These are phyloP conservation scores for Andrena cerasifolii DNA, from an alignment of 1,140 invertebrate genomes.

Conservation along the genomic window DNA sequence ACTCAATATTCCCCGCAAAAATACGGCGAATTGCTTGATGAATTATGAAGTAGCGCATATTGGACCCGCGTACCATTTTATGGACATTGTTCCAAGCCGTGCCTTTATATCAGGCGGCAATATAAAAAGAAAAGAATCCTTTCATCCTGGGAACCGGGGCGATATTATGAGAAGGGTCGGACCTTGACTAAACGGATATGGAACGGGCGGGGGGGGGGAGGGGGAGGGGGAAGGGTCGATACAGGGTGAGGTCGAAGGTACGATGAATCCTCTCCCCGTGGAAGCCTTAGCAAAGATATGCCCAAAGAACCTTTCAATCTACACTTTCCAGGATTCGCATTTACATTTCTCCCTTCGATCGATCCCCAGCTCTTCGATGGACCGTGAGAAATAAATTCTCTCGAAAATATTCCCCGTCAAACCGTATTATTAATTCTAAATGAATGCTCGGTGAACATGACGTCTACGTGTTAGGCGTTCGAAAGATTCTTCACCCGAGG, in stretches of 20 bases:
- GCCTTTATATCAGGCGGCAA: not conserved
- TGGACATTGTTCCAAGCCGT: not conserved
- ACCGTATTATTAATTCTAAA: too few relatives aligned
- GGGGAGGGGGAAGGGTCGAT: constrained; percentile 17
- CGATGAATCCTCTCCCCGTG: constrained; percentile 18
- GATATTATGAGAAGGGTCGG: constrained; percentile 40
- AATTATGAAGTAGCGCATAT: not conserved
- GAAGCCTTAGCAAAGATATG: constrained; percentile 21
- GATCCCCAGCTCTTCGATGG: not conserved
- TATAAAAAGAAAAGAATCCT: constrained; percentile 1
- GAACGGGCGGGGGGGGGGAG: too few relatives aligned
- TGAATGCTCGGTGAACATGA: too few relatives aligned
- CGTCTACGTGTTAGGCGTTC: too few relatives aligned
- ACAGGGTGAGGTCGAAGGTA: not conserved
- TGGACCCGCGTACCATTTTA: constrained; percentile 17
- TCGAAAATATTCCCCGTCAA: not conserved
- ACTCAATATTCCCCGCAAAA: constrained; percentile 2
- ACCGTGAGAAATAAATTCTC: not conserved
- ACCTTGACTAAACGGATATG: constrained; percentile 30
- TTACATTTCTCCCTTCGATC: constrained; percentile 13
- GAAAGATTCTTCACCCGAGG: too few relatives aligned
- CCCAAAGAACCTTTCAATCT: constrained; percentile 19
- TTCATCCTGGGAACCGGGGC: not conserved
- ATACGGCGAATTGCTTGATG: constrained; percentile 5
- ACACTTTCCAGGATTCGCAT: constrained; percentile 9